Base-by-base conservation (phyloP, 2,113 vertebrate genomes). In the Anarrhichthys ocellatus region DNA sequence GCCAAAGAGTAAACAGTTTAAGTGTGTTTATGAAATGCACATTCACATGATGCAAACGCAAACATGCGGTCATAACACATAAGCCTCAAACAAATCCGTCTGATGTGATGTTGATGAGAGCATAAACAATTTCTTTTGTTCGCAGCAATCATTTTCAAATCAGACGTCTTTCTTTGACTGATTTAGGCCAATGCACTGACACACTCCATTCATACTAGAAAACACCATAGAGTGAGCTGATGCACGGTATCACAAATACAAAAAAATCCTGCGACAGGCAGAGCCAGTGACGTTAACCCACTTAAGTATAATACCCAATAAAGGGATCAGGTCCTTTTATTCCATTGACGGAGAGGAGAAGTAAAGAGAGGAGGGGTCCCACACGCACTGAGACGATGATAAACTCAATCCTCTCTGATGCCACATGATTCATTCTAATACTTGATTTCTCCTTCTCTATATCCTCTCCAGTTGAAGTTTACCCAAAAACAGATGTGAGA, bases 221-320 rank as follows among this genome's bases (percentile, higher is more conserved):
- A 27, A 73, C 59, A 68, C 18, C n/a, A 18, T 32, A 44, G 48
- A 69, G 66, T 27, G 6, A 76, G 32, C 44, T 63, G 38, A 63
- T 64, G 78, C 64, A 82, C 70, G 74, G 4, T 71, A 38, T 29
- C 65, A 50, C 46, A 80, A 65, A 67, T 68, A 78, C 73, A 66
- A 34, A 34, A 34, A 6, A 32, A 34, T 6, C 4, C 34, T 56
- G 24, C 63, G 14, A 48, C 61, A 68, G 48, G 17, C 54, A 73
- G 44, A 61, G 76, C 71, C 22, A 69, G 36, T 82, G 88, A 85
- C 32, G 61, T 74, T 80, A 84, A 78, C 70, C 73, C 59, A 85
- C 78, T 88, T 87, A 87, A 75, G 68, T 78, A 36, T 66, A 68
- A 78, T 81, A 82, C 73, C 79, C 65, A 85, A 68, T 86, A 88